Percentiles rank a stretch among this genome's conserved stretches.
These are phyloP conservation scores for Aleadryas rufinucha DNA, from an alignment of 2,113 vertebrate species.

Conservation along the genomic window DNA sequence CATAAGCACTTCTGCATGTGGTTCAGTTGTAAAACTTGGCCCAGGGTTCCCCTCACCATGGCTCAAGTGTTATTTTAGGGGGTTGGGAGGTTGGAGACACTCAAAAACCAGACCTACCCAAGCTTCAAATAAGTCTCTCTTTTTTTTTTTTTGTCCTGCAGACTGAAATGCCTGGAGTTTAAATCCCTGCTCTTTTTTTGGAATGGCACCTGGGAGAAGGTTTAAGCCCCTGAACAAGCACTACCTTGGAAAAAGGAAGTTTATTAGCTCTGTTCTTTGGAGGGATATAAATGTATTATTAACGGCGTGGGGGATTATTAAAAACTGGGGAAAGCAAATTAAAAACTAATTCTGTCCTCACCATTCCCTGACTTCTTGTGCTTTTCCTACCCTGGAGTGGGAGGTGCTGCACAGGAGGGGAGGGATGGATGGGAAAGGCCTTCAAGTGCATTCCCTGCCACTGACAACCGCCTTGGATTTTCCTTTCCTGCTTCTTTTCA, in stretches of 20 bases:
- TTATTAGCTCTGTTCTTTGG: neutral
- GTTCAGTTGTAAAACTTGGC: neutral
- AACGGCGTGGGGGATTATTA: neutral
- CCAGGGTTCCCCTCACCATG: neutral
- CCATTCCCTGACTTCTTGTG: neutral
- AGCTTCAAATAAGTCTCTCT: neutral
- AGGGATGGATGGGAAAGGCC: neutral
- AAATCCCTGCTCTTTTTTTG: neutral
- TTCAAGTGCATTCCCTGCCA: neutral
- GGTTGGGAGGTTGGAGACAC: neutral
- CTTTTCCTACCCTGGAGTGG: neutral
- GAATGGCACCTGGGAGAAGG: neutral
- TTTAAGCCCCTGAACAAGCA: neutral
- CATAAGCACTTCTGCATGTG: neutral
- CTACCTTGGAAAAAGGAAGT: neutral
- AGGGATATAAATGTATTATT: neutral
- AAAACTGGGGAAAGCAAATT: neutral
- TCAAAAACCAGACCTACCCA: neutral
- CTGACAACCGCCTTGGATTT: neutral
- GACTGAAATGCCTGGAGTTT: neutral
- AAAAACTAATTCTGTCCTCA: neutral
- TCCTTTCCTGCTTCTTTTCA: neutral
- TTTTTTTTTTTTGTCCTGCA: neutral
- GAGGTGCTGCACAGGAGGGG: neutral
- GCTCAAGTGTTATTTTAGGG: neutral